Evolutionary conservation across 2,113 vertebrate species (phyloP).

Genomic region (Eira barbara): DNA sequence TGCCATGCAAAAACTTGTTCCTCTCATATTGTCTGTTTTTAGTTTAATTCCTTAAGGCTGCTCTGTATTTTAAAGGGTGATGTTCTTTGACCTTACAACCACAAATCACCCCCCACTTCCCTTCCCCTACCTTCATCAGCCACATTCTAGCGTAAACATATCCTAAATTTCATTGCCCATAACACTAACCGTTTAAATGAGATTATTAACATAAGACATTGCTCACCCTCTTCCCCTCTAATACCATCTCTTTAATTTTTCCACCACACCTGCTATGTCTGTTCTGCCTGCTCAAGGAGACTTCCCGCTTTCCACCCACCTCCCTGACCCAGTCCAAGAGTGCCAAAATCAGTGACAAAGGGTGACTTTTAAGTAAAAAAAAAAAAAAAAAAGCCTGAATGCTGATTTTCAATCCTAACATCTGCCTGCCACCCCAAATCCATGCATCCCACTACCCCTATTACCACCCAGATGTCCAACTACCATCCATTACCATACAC

Average conservation of each 20-base stretch:
- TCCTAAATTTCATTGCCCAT: neutral
- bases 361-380: neutral
- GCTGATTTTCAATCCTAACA: neutral
- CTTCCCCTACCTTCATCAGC: neutral
- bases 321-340: neutral
- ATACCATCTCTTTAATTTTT: neutral
- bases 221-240: neutral
- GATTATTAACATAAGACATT: neutral
- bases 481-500: neutral
- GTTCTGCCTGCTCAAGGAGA: neutral
- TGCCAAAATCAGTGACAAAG: neutral
- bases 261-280: neutral
- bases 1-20: slow-evolving; percentile 82
- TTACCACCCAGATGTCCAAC: neutral
- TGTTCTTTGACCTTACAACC: neutral
- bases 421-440: neutral
- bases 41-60: slow-evolving; percentile 80
- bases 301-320: neutral
- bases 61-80: slow-evolving; percentile 71
- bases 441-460: neutral
- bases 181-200: neutral
- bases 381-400: neutral
- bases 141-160: neutral
- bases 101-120: neutral
- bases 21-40: slow-evolving; percentile 78